Conservation (phyloP, 2,888 invertebrate species). For the Amaurobius ferox region DNA sequence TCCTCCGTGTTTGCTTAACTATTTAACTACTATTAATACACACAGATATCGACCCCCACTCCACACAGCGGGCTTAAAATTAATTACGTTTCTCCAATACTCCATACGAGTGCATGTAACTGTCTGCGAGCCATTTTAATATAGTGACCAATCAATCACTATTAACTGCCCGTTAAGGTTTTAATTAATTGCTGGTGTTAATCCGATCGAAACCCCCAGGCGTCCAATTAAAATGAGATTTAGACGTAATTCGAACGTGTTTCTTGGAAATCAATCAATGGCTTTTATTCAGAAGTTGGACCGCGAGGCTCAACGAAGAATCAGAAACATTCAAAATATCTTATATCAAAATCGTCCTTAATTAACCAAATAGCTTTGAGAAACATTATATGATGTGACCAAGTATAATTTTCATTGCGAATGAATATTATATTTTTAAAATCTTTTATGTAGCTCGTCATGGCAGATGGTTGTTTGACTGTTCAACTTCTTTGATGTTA, state of each 20-base stretch:
- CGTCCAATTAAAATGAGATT: constrained; percentile 64
- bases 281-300: too few species aligned
- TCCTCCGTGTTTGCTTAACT: neutral
- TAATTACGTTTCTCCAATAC: constrained; percentile 5
- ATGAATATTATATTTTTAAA: too few species aligned
- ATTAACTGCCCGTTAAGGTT: constrained; percentile 53
- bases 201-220: constrained; percentile 30
- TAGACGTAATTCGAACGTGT: constrained; percentile 40
- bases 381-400: too few species aligned
- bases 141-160: constrained; percentile 51
- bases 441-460: too few species aligned
- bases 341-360: too few species aligned
- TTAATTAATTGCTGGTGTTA: constrained; percentile 54
- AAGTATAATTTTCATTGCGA: too few species aligned
- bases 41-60: neutral
- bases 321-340: too few species aligned
- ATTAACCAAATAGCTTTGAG: too few species aligned
- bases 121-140: constrained; percentile 40
- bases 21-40: neutral
- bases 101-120: neutral
- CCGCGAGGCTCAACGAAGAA: too few species aligned
- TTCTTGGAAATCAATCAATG: constrained; percentile 45
- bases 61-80: neutral
- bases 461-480: too few species aligned
- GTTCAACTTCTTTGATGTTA: too few species aligned